phyloP scores from a whole-genome alignment of 2,113 vertebrate genomes.

The Phaethornis superciliosus region DNA sequence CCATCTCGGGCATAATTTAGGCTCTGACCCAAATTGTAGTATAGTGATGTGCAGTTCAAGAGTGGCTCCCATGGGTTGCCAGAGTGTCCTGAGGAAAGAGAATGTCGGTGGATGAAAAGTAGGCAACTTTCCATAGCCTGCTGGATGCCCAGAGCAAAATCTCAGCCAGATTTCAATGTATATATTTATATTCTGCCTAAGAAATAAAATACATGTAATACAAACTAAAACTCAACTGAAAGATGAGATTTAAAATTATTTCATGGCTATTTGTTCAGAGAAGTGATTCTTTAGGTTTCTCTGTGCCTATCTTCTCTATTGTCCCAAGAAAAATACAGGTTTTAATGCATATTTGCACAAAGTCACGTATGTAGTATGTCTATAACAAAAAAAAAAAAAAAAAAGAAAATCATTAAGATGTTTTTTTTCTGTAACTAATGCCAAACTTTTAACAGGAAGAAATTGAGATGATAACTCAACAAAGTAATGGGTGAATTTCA shows the following conservation, averaged over 20 bases:
- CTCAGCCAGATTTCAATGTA: neutral
- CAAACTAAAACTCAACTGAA: neutral
- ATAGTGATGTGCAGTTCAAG: neutral
- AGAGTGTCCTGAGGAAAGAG: neutral
- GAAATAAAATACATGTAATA: neutral
- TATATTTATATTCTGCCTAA: constrained; percentile 6
- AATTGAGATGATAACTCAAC: neutral
- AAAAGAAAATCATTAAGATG: neutral
- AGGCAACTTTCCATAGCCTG: neutral
- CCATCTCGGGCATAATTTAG: neutral
- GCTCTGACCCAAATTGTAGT: neutral
- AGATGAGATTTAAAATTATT: neutral
- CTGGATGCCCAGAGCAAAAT: neutral
- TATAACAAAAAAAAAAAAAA: neutral
- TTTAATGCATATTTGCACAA: neutral
- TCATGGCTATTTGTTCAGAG: neutral
- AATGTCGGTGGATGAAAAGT: neutral
- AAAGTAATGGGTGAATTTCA: neutral
- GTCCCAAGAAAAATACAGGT: neutral
- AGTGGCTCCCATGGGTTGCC: fast-evolving
- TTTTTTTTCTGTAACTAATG: neutral
- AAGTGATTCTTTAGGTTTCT: neutral
- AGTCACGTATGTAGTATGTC: neutral
- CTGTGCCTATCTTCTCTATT: neutral
- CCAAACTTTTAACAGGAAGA: neutral